Evolutionary conservation across 2,113 vertebrate genomes (phyloP), one percentile per base, ranked within the genome.

Genomic region (Platichthys stellatus): DNA sequence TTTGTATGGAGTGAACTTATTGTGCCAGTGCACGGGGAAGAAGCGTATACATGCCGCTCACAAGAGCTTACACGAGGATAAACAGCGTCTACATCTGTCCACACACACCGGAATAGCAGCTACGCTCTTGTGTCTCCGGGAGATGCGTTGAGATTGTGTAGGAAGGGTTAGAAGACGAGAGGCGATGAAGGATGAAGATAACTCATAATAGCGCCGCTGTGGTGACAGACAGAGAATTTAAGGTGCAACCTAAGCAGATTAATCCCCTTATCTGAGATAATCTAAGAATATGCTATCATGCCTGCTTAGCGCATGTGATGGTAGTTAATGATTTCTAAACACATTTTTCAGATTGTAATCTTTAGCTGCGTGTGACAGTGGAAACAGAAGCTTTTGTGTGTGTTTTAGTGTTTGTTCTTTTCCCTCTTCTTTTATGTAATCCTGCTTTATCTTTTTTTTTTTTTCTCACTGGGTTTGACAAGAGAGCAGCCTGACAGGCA

Each of bases 241-340:
- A 82, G 63, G 76, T 66, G 35, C 78, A 88, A 86, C 84, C 86
- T 81, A 74, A 61, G 47, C 12, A 77, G 81, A 83, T 89, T 74
- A 88, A 84, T 82, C 79, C 53, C 63, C 69, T 76, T 69, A 89
- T 89, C 79, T 74, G 70, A 64, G 40, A 54, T 57, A 79, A 70
- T 77, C 47, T 67, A 57, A 79, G 26, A 81, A 73, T 85, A 75
- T 43, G 65, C 53, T 57, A 47, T 72, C 81, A 69, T 51, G 56
- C 61, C 73, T 64, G 75, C 69, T 74, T 61, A 63, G 72, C 66
- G 73, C 58, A 62, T 15, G 24, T 59, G 64, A 79, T 15, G 79
- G 72, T 65, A 60, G 71, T 78, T 78, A 76, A 83, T 76, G 49
- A 83, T 78, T 67, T 71, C 57, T 70, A 54, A 84, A 62, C 57